A percentile compares a stretch with the other conserved stretches of the same genome.
Evolutionary conservation across 2,113 vertebrate species (phyloP).

Genomic region (Psittacula cyanocephala): DNA sequence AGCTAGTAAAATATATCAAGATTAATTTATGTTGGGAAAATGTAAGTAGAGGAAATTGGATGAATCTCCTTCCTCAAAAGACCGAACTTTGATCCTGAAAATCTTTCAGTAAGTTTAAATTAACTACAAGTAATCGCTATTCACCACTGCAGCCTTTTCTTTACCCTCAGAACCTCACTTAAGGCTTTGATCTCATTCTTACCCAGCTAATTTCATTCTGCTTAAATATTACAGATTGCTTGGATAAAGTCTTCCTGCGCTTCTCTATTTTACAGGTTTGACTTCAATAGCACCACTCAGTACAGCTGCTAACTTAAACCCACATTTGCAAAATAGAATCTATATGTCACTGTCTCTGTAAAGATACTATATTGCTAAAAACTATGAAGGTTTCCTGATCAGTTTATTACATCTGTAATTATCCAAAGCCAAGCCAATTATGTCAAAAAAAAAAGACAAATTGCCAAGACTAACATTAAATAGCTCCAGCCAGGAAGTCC

Average conservation of each 20-base stretch:
- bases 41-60: constrained; percentile 36
- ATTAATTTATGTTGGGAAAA: constrained; percentile 34
- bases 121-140: constrained; percentile 35
- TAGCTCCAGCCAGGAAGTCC: background rate
- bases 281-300: background rate
- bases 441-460: background rate
- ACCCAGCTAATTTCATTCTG: constrained; percentile 37
- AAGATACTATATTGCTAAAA: background rate
- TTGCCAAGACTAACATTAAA: background rate
- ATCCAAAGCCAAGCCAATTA: constrained; percentile 5
- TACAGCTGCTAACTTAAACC: background rate
- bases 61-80: constrained; percentile 31
- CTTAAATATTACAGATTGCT: constrained; percentile 38
- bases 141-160: constrained; percentile 35
- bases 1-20: background rate
- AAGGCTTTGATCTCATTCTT: constrained; percentile 44
- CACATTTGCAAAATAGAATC: background rate
- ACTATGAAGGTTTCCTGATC: background rate
- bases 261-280: background rate
- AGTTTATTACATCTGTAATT: constrained; percentile 21
- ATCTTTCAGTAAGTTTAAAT: constrained; percentile 43
- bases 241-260: background rate
- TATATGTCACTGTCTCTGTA: background rate
- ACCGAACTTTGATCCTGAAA: constrained; percentile 50
- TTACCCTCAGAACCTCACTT: constrained; percentile 16